Evolutionary conservation across 2,888 invertebrate species (phyloP).

Genomic region (Epirrhoe alternata): DNA sequence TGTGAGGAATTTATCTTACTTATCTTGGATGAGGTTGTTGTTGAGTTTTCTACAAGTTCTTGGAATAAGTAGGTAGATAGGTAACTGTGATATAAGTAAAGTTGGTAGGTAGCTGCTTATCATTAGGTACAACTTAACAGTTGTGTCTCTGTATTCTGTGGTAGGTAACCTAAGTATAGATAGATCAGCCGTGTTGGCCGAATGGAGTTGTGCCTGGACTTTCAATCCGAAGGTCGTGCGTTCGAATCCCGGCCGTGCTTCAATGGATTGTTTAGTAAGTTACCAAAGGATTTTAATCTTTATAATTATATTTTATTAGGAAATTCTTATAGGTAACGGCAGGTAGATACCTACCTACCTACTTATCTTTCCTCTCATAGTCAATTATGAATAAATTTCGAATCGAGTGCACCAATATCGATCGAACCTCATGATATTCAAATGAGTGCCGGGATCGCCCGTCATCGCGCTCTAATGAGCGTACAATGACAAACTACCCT

Average conservation of each 20-base stretch:
- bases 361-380: neutral
- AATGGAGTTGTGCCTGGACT: no score
- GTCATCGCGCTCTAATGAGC: slow-evolving; percentile 62
- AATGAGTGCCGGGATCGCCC: slow-evolving; percentile 50
- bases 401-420: neutral
- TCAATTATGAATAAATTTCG: neutral
- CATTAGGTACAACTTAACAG: no score
- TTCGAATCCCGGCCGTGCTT: no score
- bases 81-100: neutral
- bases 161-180: no score
- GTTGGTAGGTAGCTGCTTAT: neutral
- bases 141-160: no score
- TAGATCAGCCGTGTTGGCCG: no score
- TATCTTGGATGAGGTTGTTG: slow-evolving; percentile 7
- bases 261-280: no score
- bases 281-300: no score
- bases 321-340: no score
- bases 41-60: neutral
- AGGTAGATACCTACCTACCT: neutral
- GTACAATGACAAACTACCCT: slow-evolving; percentile 72
- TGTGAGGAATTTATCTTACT: slow-evolving; percentile 8
- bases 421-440: slow-evolving; percentile 61
- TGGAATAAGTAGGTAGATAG: neutral
- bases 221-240: no score
- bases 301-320: no score